phyloP scores from a whole-genome alignment of 1,140 invertebrate species.

The Nasonia giraulti region DNA sequence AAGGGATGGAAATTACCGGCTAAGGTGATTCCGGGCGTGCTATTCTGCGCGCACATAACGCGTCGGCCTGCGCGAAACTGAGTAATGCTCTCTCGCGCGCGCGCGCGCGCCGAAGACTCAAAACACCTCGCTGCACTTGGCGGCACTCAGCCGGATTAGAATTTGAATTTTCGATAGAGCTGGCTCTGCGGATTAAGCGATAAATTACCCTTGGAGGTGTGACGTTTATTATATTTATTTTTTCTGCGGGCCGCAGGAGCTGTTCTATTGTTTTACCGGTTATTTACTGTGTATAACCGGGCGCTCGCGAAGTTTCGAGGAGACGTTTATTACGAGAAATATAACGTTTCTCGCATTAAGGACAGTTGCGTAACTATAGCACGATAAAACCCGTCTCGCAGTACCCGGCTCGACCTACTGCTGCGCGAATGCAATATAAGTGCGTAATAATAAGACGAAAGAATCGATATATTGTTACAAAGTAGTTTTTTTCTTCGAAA shows the following conservation, averaged over 20 bases:
- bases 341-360: background rate
- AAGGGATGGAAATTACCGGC: slow-evolving; percentile 68
- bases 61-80: background rate
- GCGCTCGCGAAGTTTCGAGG: too few species aligned
- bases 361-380: background rate
- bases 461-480: too few species aligned
- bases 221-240: background rate
- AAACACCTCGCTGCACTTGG: background rate
- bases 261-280: background rate
- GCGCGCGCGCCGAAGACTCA: background rate
- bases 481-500: too few species aligned
- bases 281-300: background rate
- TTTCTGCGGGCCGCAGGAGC: background rate
- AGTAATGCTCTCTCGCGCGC: background rate
- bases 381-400: too few species aligned
- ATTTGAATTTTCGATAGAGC: slow-evolving; percentile 48
- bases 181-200: slow-evolving; percentile 35
- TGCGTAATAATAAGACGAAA: too few species aligned
- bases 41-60: background rate
- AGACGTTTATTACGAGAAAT: background rate
- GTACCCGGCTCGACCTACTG: too few species aligned
- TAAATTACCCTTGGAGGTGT: slow-evolving; percentile 25
- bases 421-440: too few species aligned
- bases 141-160: slow-evolving; percentile 50
- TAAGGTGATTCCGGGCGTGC: slow-evolving; percentile 5